phyloP scores from a whole-genome alignment of 2,797 vertebrate genomes.

The Bovichtus variegatus region DNA sequence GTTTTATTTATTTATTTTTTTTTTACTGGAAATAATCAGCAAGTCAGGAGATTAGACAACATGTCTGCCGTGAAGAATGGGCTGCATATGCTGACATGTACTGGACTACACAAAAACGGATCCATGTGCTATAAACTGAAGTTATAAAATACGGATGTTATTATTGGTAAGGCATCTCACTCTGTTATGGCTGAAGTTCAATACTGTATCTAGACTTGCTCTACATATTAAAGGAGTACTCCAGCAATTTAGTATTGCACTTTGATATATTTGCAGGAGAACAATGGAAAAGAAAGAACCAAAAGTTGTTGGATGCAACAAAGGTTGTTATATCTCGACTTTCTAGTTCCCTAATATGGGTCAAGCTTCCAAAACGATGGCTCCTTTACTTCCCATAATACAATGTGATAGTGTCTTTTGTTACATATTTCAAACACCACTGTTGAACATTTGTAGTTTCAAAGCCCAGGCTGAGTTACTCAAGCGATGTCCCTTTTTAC shows the following conservation, averaged over 20 bases:
- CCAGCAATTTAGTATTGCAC: background rate
- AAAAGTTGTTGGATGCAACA: background rate
- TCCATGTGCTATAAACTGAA: background rate
- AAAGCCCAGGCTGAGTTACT: background rate
- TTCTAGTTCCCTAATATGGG: background rate
- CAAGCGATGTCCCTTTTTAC: background rate
- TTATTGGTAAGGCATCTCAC: background rate
- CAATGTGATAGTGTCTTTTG: background rate
- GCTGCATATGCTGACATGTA: background rate
- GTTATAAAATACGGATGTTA: background rate
- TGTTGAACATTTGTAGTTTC: background rate
- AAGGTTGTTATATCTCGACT: background rate
- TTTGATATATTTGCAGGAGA: background rate
- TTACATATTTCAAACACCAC: background rate
- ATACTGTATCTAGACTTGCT: background rate
- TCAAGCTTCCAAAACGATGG: constrained; percentile 2
- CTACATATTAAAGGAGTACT: background rate
- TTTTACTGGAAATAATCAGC: background rate
- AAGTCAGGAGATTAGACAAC: background rate
- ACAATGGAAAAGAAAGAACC: background rate
- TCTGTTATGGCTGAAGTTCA: background rate
- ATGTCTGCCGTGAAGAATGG: background rate
- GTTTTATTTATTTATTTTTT: background rate
- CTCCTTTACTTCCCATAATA: background rate
- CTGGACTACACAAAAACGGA: background rate